phyloP scores from a whole-genome alignment of 1,140 invertebrate species.

The Ostrea denselamellosa region DNA sequence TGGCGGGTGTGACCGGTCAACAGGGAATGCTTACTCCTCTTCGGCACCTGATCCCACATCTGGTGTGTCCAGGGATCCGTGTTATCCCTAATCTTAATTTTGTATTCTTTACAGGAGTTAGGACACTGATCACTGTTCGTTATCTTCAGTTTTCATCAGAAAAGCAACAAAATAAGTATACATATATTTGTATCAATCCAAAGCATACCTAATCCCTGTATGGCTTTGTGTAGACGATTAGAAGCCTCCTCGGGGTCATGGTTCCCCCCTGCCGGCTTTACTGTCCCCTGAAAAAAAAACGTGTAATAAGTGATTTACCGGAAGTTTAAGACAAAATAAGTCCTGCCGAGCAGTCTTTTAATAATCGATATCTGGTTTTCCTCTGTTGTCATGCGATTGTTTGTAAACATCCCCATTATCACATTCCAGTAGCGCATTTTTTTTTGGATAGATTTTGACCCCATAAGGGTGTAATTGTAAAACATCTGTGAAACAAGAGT shows the following conservation, averaged over 20 bases:
- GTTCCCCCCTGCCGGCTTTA: slow-evolving; percentile 46
- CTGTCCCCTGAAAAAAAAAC: slow-evolving; percentile 61
- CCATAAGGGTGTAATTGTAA: too few relatives aligned
- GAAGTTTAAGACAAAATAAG: background rate
- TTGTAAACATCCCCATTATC: background rate
- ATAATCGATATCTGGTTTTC: background rate
- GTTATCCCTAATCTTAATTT: too few relatives aligned
- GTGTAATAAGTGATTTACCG: background rate
- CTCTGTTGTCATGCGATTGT: background rate
- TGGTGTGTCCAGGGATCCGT: too few relatives aligned
- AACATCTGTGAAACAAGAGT: too few relatives aligned
- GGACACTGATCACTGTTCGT: too few relatives aligned
- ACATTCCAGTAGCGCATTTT: too few relatives aligned
- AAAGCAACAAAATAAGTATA: background rate
- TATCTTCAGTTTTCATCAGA: background rate
- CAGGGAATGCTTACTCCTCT: too few relatives aligned
- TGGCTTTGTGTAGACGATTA: slow-evolving; percentile 67
- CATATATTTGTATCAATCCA: background rate
- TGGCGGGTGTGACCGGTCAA: too few relatives aligned
- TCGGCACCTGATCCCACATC: too few relatives aligned
- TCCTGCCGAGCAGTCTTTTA: background rate
- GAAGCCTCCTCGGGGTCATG: slow-evolving; percentile 66
- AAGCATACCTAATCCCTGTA: slow-evolving; percentile 72
- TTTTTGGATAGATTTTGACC: too few relatives aligned
- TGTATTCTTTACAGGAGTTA: too few relatives aligned